Percentiles rank a stretch among this genome's conserved stretches.
These are phyloP conservation scores for Channa maculata DNA, from an alignment of 2,113 vertebrate genomes.

Conservation along the genomic window DNA sequence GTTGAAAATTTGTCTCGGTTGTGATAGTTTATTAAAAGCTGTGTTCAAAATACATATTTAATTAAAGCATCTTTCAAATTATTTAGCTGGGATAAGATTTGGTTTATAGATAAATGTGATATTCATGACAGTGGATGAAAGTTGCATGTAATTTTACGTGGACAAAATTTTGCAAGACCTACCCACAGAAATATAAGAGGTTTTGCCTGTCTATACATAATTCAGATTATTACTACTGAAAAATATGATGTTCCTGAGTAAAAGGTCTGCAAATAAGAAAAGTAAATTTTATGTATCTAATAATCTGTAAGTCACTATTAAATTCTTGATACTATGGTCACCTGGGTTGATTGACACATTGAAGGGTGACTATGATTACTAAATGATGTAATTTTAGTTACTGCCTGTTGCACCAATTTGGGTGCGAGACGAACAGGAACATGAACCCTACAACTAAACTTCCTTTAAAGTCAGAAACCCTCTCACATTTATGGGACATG, in stretches of 20 bases:
- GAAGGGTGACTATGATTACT: neutral
- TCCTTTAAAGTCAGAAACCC: conserved; percentile 1
- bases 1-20: neutral
- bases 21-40: neutral
- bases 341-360: neutral
- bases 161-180: too few relatives aligned
- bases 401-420: neutral
- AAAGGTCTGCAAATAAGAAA: too few relatives aligned
- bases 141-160: too few relatives aligned
- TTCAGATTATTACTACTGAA: neutral
- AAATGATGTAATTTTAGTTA: too few relatives aligned
- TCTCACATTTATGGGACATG: neutral
- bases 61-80: neutral
- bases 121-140: too few relatives aligned
- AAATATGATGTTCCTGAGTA: too few relatives aligned
- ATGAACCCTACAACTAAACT: conserved; percentile 11
- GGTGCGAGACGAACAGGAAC: neutral
- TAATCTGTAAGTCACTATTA: neutral
- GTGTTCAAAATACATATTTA: neutral
- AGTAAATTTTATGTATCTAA: too few relatives aligned
- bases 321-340: neutral
- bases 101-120: too few relatives aligned
- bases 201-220: too few relatives aligned
- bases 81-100: neutral
- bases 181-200: too few relatives aligned